A percentile compares a stretch with the other conserved stretches of the same genome.
Evolutionary conservation across 2,797 vertebrate species (phyloP).

Genomic region (Odontamblyopus rebecca): DNA sequence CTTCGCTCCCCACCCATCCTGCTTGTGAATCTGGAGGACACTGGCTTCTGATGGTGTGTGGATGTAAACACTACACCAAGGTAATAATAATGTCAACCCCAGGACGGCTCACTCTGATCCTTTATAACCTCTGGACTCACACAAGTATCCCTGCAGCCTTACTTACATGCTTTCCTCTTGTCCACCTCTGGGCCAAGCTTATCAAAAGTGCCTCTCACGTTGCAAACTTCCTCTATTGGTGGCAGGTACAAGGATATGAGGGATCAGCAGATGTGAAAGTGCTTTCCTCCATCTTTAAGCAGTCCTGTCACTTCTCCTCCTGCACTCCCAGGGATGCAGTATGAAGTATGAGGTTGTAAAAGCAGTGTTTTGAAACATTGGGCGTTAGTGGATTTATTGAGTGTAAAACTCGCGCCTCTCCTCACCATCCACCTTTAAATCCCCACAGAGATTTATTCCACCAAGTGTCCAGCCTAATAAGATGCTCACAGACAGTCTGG

Average conservation of each 20-base stretch:
- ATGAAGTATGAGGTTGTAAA: conserved; percentile 55
- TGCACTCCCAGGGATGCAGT: conserved; percentile 36
- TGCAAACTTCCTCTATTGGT: conserved; percentile 57
- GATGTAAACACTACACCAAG: conserved; percentile 42
- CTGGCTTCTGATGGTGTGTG: conserved; percentile 18
- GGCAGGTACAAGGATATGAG: conserved; percentile 49
- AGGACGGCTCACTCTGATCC: conserved; percentile 32
- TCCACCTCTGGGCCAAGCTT: conserved; percentile 45
- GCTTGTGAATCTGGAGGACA: conserved; percentile 25
- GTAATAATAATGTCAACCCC: conserved; percentile 45
- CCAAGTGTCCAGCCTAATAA: conserved; percentile 42
- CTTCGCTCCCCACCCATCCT: conserved; percentile 18
- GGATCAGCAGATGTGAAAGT: conserved; percentile 63
- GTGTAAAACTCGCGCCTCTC: conserved; percentile 53
- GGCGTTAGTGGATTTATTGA: conserved; percentile 59
- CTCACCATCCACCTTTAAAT: conserved; percentile 56
- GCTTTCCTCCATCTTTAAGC: conserved; percentile 54
- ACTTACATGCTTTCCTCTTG: conserved; percentile 27
- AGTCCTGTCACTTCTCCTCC: conserved; percentile 53
- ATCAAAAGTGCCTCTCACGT: conserved; percentile 53
- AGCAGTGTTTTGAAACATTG: conserved; percentile 62
- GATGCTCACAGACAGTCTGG: conserved; percentile 32
- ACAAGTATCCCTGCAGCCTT: conserved; percentile 30
- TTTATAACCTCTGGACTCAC: conserved; percentile 16
- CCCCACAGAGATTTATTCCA: conserved; percentile 56